Conservation (phyloP, 2,797 vertebrate genomes). For the Hemitrygon akajei region DNA sequence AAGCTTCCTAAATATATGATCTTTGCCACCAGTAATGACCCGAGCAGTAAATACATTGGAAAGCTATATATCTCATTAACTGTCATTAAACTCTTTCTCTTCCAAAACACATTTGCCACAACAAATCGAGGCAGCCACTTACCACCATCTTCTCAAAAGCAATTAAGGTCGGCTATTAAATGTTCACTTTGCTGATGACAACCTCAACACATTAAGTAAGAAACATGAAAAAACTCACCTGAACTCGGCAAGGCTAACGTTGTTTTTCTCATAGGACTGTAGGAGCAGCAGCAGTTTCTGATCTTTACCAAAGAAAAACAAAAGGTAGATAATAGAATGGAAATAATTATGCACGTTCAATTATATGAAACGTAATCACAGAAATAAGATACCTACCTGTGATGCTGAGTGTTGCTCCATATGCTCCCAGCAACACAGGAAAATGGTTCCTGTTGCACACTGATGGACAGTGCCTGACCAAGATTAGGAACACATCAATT, state of each 20-base stretch:
- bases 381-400: slow-evolving; percentile 61
- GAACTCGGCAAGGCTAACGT: slow-evolving; percentile 72
- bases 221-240: slow-evolving; percentile 50
- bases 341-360: slow-evolving; percentile 21
- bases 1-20: no score
- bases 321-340: neutral
- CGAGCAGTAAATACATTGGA: no score
- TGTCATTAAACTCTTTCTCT: no score
- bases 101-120: no score
- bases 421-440: slow-evolving; percentile 78
- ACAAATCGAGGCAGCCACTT: no score
- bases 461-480: slow-evolving; percentile 69
- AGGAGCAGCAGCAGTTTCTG: slow-evolving; percentile 82
- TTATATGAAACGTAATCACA: neutral
- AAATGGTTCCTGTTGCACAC: slow-evolving; percentile 78
- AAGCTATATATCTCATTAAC: no score
- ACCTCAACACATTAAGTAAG: neutral
- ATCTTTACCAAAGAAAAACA: slow-evolving; percentile 52
- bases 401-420: slow-evolving; percentile 72
- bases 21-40: no score
- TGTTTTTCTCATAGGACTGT: slow-evolving; percentile 76
- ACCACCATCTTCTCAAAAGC: no score
- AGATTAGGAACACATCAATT: slow-evolving; percentile 67
- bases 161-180: no score
- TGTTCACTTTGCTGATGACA: no score